Conservation (phyloP, 2,888 invertebrate genomes). For the Meandrusa payeni region DNA sequence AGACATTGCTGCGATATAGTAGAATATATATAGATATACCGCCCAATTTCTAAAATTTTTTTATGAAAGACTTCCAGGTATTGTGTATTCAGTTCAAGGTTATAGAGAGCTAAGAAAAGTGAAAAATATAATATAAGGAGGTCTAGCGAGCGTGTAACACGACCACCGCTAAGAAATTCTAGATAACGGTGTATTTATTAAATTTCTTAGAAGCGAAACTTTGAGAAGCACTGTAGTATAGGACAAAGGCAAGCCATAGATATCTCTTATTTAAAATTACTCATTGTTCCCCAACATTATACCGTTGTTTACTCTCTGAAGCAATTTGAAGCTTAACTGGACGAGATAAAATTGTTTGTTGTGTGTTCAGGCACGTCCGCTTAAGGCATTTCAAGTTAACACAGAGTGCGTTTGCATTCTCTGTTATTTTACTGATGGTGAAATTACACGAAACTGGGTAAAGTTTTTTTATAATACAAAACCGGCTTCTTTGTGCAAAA, state of each 20-base stretch:
- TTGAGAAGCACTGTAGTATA: constrained; percentile 4
- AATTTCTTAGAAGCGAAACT: background rate
- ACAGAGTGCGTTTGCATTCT: background rate
- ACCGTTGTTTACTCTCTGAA: constrained; percentile 8
- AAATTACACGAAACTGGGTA: constrained; percentile 4
- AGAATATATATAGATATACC: too few species aligned
- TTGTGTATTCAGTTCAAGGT: too few species aligned
- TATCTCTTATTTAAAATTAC: constrained; percentile 15
- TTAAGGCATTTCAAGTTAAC: constrained; percentile 1
- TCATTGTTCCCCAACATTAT: constrained; percentile 15
- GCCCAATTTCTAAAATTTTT: background rate
- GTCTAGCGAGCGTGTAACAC: too few species aligned
- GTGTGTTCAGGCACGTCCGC: constrained; percentile 6
- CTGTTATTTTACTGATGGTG: constrained; percentile 6
- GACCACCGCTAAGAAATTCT: too few species aligned
- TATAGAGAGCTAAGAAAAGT: too few species aligned
- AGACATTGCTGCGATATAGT: too few species aligned
- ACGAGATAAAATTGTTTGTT: constrained; percentile 15
- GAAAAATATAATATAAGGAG: too few species aligned
- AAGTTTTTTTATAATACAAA: constrained; percentile 8
- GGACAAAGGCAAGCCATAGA: constrained; percentile 12
- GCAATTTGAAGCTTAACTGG: constrained; percentile 5
- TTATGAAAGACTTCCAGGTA: too few species aligned
- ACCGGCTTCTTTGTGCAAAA: constrained; percentile 2
- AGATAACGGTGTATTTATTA: background rate